Evolutionary conservation across 2,797 vertebrate species (phyloP), one percentile per base, ranked within the genome.

Genomic region (Rhodeus uyekii): DNA sequence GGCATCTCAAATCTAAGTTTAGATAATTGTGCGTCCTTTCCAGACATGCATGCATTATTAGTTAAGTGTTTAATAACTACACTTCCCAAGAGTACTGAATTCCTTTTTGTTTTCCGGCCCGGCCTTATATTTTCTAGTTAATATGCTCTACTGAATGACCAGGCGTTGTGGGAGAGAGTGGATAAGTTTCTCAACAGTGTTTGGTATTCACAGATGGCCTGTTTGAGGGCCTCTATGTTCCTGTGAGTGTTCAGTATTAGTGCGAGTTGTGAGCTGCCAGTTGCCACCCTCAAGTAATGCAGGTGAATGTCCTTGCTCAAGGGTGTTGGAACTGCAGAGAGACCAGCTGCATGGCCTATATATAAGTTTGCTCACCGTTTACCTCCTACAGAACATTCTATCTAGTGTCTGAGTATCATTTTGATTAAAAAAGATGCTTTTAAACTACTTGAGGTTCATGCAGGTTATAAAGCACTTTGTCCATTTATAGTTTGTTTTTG

Each of bases 171-270:
- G 90, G 90, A 90, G 83, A 82, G 73, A 42, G 76, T 67, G 86
- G 83, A 90, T 87, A 80, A 82, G 80, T 90, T 86, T 39, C 83
- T 92, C 85, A 85, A 80, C 68, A 61, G 4, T 60, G 63, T 87
- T 92, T 85, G 80, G 82, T 90, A 91, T 91, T 92, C 82, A 90
- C 86, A 63, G 73, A 73, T 44, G 68, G 67, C 48, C 79, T 86
- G 44, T 83, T 88, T 79, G 83, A 68, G 61, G 50, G 72, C 68
- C 73, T 76, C 39, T 80, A 39, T 71, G 79, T 81, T 87, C 14
- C 46, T 76, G 63, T 80, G 34, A 63, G 84, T 81, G 46, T 63
- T 83, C 87, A 85, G 88, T 87, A 90, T 90, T 85, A 76, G 85
- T 78, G 77, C 27, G 75, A 46, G 32, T 63, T 10, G 55, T 85